These are phyloP conservation scores for Cephus sareptanus DNA, from an alignment of 2,888 invertebrate species.

Conservation along the genomic window DNA sequence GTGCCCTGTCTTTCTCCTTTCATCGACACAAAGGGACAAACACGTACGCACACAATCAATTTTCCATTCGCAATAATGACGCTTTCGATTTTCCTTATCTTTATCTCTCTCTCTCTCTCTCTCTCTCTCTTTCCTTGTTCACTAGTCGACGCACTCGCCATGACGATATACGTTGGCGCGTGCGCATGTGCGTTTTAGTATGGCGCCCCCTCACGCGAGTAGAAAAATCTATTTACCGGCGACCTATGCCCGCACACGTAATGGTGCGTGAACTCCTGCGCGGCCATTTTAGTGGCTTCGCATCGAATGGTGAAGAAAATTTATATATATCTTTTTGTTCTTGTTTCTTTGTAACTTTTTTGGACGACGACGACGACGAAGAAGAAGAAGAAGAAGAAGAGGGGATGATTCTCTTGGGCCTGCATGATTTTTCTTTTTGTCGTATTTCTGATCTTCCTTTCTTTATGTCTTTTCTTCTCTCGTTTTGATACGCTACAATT, in stretches of 20 bases:
- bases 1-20: background rate
- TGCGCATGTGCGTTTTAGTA: background rate
- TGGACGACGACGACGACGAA: background rate
- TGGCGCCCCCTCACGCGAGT: background rate
- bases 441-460: background rate
- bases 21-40: background rate
- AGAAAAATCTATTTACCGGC: background rate
- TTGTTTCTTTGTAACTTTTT: background rate
- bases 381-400: background rate
- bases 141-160: background rate
- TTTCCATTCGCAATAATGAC: background rate
- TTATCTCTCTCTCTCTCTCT: background rate
- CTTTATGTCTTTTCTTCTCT: background rate
- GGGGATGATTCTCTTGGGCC: background rate
- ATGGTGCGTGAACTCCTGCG: background rate
- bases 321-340: background rate
- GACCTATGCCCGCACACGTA: background rate
- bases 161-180: background rate
- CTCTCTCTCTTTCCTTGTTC: background rate
- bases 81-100: background rate
- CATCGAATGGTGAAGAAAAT: background rate
- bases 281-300: background rate
- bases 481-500: background rate
- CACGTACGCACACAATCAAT: background rate
- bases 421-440: background rate